Percentiles rank a stretch among this genome's conserved stretches.
phyloP scores from a whole-genome alignment of 2,797 vertebrate genomes.

The Lycodopsis pacificus region DNA sequence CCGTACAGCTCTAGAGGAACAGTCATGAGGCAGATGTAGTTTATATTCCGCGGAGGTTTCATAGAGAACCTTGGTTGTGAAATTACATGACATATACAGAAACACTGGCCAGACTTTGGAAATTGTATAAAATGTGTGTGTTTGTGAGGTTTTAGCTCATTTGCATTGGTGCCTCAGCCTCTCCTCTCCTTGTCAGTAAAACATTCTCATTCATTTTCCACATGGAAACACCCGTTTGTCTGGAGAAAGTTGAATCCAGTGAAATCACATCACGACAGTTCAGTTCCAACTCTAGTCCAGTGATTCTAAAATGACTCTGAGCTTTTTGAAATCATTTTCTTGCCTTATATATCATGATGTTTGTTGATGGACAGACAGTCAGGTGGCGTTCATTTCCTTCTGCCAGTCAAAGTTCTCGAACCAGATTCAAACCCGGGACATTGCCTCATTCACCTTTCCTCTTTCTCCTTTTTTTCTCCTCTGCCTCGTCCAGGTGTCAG shows the following conservation, averaged over 20 bases:
- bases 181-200: slow-evolving; percentile 38
- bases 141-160: slow-evolving; percentile 41
- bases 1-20: slow-evolving; percentile 49
- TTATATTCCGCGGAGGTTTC: slow-evolving; percentile 65
- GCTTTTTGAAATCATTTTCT: slow-evolving; percentile 15
- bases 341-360: neutral
- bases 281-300: neutral
- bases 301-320: slow-evolving; percentile 13
- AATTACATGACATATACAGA: slow-evolving; percentile 64
- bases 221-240: slow-evolving; percentile 14
- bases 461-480: neutral
- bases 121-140: slow-evolving; percentile 37
- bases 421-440: neutral
- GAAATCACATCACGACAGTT: slow-evolving; percentile 18
- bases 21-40: slow-evolving; percentile 48
- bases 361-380: neutral
- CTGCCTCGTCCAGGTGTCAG: slow-evolving; percentile 86
- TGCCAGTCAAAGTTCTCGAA: neutral
- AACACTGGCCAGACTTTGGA: slow-evolving; percentile 49
- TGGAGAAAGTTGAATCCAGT: slow-evolving; percentile 21
- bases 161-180: slow-evolving; percentile 17
- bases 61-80: slow-evolving; percentile 40
- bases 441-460: neutral
- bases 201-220: slow-evolving; percentile 37
- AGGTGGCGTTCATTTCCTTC: too few species aligned